Evolutionary conservation across 2,888 invertebrate genomes (phyloP), one percentile per base, ranked within the genome.

Genomic region (Leptogaster cylindrica): DNA sequence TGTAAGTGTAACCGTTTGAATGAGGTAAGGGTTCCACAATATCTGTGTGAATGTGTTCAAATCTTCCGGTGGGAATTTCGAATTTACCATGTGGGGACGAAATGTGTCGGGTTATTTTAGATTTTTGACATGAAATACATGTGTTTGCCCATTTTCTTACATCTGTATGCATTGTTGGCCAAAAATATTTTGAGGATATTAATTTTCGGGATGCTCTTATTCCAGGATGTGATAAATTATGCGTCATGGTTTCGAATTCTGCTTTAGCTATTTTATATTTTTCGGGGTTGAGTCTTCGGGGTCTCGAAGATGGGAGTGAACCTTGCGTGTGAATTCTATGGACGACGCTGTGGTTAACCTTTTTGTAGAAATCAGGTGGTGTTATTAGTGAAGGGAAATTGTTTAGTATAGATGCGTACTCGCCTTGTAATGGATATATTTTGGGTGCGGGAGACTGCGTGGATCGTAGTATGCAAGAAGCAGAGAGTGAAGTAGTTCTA

Each of bases 171-270:
- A 51, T 36, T 12, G 3, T 36, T 12, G 36, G 2, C 3, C 36
- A 36, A n/a, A n/a, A n/a, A n/a, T n/a, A n/a, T n/a, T n/a, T n/a
- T n/a, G 12, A 39, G 16, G 14, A 12, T 16, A 50, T 2, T 25
- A 50, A 25, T 14, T 50, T 50, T 20, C 25, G 20, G 10, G 50
- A 25, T 20, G 23, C n/a, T 1, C 50, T 10, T 2, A 50, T 50
- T 23, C 50, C 25, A 3, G 50, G 50, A 27, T 50, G 50, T n/a
- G 50, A 50, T 14, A 50, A 25, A 14, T 25, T 50, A 12, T 50
- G 50, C 12, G n/a, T 14, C 73, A 76, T 71, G 0, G 50, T 16
- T n/a, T 71, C 27, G 46, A 74, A 75, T 10, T 74, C 72, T 3
- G 46, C n/a, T 64, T 73, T 73, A 2, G 73, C 74, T 2, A 68